These are phyloP conservation scores for Microvelia longipes DNA, from an alignment of 1,140 invertebrate species.

Conservation along the genomic window DNA sequence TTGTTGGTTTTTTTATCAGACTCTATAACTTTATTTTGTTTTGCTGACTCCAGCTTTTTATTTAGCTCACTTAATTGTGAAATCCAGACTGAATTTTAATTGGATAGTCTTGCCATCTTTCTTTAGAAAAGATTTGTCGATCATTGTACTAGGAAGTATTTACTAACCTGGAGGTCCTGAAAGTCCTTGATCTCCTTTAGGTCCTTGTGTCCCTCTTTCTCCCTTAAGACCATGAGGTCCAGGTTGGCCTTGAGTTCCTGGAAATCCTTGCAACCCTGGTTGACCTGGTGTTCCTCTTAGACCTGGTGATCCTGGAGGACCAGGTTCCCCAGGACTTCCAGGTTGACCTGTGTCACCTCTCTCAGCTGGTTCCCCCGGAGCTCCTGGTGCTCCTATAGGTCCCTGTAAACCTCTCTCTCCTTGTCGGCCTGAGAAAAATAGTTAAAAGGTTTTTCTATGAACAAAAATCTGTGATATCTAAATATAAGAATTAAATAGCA, in stretches of 20 bases:
- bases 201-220: slow-evolving; percentile 47
- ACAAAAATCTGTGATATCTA: no score
- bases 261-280: slow-evolving; percentile 48
- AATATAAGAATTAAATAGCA: no score
- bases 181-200: slow-evolving; percentile 57
- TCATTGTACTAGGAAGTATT: no score
- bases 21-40: no score
- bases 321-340: slow-evolving; percentile 52
- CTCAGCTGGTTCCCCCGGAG: slow-evolving; percentile 58
- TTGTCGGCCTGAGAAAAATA: slow-evolving; percentile 36
- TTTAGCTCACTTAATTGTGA: no score
- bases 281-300: slow-evolving; percentile 44
- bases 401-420: slow-evolving; percentile 53
- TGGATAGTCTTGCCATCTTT: no score
- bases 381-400: slow-evolving; percentile 45
- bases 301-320: slow-evolving; percentile 50
- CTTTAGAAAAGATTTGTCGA: no score
- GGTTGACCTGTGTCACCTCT: slow-evolving; percentile 55
- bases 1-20: no score
- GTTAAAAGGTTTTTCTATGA: no score
- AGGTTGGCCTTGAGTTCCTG: slow-evolving; percentile 47
- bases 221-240: slow-evolving; percentile 49
- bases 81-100: no score
- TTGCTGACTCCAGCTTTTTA: no score
- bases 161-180: slow-evolving; percentile 39